Evolutionary conservation across 1,140 invertebrate genomes (phyloP), one percentile per base, ranked within the genome.

Genomic region (Xylocopa sonorina): DNA sequence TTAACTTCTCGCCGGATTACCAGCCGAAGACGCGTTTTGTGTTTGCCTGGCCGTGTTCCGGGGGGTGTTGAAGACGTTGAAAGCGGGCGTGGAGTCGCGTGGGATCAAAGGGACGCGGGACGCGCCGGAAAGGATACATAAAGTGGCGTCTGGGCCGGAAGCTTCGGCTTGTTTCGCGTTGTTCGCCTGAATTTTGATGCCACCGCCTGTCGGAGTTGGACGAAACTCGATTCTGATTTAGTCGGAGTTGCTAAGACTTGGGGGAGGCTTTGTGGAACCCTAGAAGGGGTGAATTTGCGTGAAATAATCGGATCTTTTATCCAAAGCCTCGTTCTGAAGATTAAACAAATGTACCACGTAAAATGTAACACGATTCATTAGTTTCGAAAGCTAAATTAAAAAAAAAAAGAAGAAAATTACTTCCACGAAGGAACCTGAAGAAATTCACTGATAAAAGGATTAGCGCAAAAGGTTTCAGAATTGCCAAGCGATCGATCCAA

Each of bases 41-140:
- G 27, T 57, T 57, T 57, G 53, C 10, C 27, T 14, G 24, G 16
- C 14, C 5, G 53, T 12, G 27, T 57, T 57, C 5, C 27, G 14
- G 53, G 14, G 53, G 53, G 53, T 57, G 53, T 57, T 57, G 18
- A 57, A 57, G 53, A 57, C 29, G 53, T 27, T 57, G 53, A 57
- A 57, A 57, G 53, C 24, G 24, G 53, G 29, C 24, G 50, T 53
- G 12, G 27, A 57, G 53, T 51, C 50, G 5, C 2, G 50, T 1
- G 18, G 53, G 53, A 57, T 57, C 53, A 57, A 57, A 57, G 27
- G 27, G 53, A 57, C 27, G 12, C 5, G 27, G 27, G 27, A n/a
- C 5, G 53, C 12, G 27, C 4, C 16, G 24, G 27, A 57, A 57
- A 57, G 24, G 53, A 29, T 32, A n/a, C 29, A 32, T 57, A 57